A percentile compares a stretch with the other conserved stretches of the same genome.
Evolutionary conservation across 2,113 vertebrate genomes (phyloP).

Genomic region (Zosterops lateralis): DNA sequence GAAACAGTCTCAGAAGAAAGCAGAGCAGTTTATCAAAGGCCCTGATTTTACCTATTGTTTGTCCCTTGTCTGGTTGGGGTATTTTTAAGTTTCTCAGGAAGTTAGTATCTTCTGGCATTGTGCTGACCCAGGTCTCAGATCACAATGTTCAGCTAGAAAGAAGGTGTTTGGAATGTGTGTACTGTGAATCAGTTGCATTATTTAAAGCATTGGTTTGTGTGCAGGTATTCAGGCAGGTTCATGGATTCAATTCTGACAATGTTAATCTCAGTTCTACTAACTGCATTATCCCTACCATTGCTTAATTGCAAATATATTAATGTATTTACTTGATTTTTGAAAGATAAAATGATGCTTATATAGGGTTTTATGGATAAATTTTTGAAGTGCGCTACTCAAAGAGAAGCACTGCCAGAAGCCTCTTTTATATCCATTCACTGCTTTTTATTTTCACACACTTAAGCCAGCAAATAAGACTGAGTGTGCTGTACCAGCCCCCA

Average conservation of each 20-base stretch:
- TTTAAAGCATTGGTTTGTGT: neutral
- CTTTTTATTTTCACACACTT: neutral
- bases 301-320: neutral
- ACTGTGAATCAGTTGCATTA: neutral
- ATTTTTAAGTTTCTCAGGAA: neutral
- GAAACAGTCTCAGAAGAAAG: neutral
- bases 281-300: neutral
- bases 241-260: neutral
- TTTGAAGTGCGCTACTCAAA: neutral
- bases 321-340: neutral
- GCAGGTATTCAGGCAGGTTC: neutral
- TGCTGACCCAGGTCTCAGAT: neutral
- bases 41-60: neutral
- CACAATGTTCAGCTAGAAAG: neutral
- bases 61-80: neutral
- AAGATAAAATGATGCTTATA: neutral
- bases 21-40: neutral
- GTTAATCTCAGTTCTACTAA: neutral
- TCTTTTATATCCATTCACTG: neutral
- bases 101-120: neutral
- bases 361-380: neutral
- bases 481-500: neutral
- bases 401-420: neutral
- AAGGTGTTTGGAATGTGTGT: neutral
- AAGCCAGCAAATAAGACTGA: neutral